Percentiles rank a stretch among this genome's conserved stretches.
These are phyloP conservation scores for Pelodiscus sinensis DNA, from an alignment of 2,113 vertebrate genomes.

Conservation along the genomic window DNA sequence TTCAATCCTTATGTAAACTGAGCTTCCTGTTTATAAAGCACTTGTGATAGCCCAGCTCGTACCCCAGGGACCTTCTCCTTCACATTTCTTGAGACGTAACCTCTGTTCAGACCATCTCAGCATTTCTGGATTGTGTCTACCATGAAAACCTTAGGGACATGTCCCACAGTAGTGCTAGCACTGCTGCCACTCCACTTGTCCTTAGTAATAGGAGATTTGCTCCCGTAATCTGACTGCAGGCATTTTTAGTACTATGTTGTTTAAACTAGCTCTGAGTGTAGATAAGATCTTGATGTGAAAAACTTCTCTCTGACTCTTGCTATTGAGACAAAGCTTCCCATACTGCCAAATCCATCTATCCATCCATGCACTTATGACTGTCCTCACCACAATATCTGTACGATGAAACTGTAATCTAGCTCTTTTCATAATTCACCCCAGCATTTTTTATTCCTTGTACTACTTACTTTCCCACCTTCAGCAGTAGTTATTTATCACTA, in stretches of 20 bases:
- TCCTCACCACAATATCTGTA: constrained; percentile 43
- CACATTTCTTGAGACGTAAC: constrained; percentile 13
- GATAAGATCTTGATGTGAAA: not conserved
- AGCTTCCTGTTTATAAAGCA: constrained; percentile 55
- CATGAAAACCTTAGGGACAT: constrained; percentile 1
- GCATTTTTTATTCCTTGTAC: constrained; percentile 32
- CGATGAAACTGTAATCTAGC: constrained; percentile 39
- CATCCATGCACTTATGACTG: constrained; percentile 28
- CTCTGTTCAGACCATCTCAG: constrained; percentile 1
- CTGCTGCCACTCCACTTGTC: not conserved
- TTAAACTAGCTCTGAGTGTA: not conserved
- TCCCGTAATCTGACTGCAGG: not conserved
- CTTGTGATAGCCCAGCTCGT: constrained; percentile 20
- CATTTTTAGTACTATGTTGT: not conserved
- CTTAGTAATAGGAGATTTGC: not conserved
- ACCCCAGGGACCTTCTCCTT: not conserved
- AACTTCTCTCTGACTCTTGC: not conserved
- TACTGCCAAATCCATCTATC: constrained; percentile 47
- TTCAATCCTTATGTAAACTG: constrained; percentile 29
- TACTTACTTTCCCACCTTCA: not conserved
- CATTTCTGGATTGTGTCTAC: not conserved
- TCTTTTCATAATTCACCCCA: constrained; percentile 44
- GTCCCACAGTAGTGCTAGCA: not conserved
- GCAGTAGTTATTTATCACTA: constrained; percentile 14
- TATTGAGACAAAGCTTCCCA: constrained; percentile 33